A percentile compares a stretch with the other conserved stretches of the same genome.
Evolutionary conservation across 2,888 invertebrate genomes (phyloP).

Genomic region (Phortica magna): DNA sequence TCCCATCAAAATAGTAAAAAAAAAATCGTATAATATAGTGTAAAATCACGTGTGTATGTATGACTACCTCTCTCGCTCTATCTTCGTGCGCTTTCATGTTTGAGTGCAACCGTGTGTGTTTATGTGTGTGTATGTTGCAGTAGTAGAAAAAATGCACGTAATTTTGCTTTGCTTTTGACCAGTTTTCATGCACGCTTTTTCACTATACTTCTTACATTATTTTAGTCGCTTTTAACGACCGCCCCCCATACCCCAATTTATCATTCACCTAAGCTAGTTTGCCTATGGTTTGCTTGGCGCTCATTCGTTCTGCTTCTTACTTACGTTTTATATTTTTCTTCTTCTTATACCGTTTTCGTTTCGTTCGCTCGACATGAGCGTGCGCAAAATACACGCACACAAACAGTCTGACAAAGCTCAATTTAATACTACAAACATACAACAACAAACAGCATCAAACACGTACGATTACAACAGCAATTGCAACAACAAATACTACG

Average conservation of each 20-base stretch:
- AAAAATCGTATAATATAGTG: constrained; percentile 6
- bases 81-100: constrained; percentile 59
- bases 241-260: constrained; percentile 53
- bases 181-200: constrained; percentile 29
- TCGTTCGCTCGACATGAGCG: constrained; percentile 8
- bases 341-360: neutral
- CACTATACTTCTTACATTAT: too few relatives aligned
- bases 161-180: neutral
- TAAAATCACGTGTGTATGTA: constrained; percentile 36
- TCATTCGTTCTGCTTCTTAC: constrained; percentile 6
- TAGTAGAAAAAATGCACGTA: neutral
- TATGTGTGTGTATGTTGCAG: neutral
- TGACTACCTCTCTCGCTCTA: constrained; percentile 37
- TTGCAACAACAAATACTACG: constrained; percentile 21
- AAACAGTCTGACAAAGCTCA: constrained; percentile 4
- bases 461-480: constrained; percentile 18
- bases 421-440: constrained; percentile 16
- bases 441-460: constrained; percentile 6
- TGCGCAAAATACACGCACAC: constrained; percentile 29
- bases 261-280: constrained; percentile 64
- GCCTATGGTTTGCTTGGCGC: constrained; percentile 45
- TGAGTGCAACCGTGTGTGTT: constrained; percentile 26
- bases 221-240: neutral
- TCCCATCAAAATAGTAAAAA: neutral
- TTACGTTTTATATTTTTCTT: constrained; percentile 8